A percentile compares a stretch with the other conserved stretches of the same genome.
phyloP scores from a whole-genome alignment of 2,888 invertebrate species.

The Lasiommata megera region DNA sequence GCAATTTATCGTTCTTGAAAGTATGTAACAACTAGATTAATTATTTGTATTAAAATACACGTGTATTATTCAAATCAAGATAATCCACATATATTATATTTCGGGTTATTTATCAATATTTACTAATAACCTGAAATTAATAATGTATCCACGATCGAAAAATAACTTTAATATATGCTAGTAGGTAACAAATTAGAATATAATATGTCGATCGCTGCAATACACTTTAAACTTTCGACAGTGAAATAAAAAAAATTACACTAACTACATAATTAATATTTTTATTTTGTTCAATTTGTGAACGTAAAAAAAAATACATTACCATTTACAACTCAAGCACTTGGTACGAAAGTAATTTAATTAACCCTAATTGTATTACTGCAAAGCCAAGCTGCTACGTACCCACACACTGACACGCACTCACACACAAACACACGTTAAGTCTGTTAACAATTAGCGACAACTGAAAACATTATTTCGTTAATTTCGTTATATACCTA shows the following conservation, averaged over 20 bases:
- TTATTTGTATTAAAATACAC: too few relatives aligned
- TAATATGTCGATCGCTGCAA: too few relatives aligned
- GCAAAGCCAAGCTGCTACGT: slow-evolving; percentile 49
- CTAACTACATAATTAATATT: too few relatives aligned
- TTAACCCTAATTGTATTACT: slow-evolving; percentile 75
- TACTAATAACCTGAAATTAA: too few relatives aligned
- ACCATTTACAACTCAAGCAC: slow-evolving; percentile 28
- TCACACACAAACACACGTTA: slow-evolving; percentile 13
- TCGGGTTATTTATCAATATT: too few relatives aligned
- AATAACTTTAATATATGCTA: too few relatives aligned
- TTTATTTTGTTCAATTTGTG: neutral
- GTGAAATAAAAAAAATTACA: neutral
- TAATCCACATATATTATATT: too few relatives aligned
- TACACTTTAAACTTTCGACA: neutral
- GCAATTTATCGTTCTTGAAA: too few relatives aligned
- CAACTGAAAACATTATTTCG: neutral
- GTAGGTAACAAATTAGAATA: too few relatives aligned
- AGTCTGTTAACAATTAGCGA: neutral
- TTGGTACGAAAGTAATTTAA: slow-evolving; percentile 64
- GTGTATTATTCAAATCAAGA: too few relatives aligned
- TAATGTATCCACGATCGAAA: too few relatives aligned
- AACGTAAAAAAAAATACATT: slow-evolving; percentile 17
- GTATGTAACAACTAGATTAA: too few relatives aligned
- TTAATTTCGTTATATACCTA: neutral
- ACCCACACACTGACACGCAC: slow-evolving; percentile 37